Percentiles rank a stretch among this genome's conserved stretches.
Conservation (phyloP, 2,113 vertebrate genomes). For the Alligator mississippiensis region DNA sequence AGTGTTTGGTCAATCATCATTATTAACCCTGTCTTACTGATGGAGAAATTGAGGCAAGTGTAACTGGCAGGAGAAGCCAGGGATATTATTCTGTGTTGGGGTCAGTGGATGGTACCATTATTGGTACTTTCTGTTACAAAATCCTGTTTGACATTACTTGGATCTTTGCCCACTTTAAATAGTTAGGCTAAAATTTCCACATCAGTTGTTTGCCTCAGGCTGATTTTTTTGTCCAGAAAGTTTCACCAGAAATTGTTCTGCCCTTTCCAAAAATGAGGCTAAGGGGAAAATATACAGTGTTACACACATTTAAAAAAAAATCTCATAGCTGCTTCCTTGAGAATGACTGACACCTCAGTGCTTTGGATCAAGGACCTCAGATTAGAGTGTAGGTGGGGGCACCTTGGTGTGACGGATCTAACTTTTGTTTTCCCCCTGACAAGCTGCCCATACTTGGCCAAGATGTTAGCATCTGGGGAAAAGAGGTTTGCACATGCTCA, state of each 20-base stretch:
- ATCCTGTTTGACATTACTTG: neutral
- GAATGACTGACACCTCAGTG: too few species aligned
- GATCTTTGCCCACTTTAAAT: neutral
- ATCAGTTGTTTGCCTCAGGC: neutral
- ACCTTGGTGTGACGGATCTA: too few species aligned
- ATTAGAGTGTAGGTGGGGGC: neutral
- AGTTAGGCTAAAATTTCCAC: neutral
- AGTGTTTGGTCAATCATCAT: neutral
- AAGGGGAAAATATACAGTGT: neutral
- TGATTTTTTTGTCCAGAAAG: neutral
- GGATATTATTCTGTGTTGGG: neutral
- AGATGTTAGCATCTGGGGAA: neutral
- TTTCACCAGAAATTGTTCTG: neutral
- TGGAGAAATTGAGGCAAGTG: too few species aligned
- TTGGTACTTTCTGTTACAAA: neutral
- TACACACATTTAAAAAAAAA: too few species aligned
- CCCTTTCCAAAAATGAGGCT: neutral
- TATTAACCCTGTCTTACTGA: neutral
- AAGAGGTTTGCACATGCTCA: neutral
- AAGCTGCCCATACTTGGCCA: neutral
- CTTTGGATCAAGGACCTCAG: neutral
- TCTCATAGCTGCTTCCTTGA: neutral
- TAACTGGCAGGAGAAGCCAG: neutral
- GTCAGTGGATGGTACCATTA: neutral
- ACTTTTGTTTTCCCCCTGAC: neutral